These are phyloP conservation scores for Thelaira solivaga DNA, from an alignment of 2,888 invertebrate genomes.

Conservation along the genomic window DNA sequence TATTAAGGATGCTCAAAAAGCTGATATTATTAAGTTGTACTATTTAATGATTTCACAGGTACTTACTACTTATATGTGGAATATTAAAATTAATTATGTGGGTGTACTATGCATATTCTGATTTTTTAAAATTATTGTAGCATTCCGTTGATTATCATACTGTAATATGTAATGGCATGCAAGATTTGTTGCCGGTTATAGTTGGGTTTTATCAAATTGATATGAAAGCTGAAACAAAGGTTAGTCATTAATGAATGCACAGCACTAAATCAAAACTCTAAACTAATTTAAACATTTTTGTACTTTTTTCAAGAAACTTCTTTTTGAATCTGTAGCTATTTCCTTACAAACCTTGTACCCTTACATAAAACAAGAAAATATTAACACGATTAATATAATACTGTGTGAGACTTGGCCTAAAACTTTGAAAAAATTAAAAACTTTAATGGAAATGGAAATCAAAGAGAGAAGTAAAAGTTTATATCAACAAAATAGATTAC, in stretches of 20 bases:
- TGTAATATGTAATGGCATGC: constrained; percentile 67
- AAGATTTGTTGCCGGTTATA: constrained; percentile 69
- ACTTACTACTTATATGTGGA: no score
- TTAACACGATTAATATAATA: constrained; percentile 66
- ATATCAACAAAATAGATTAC: constrained; percentile 63
- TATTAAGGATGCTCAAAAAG: constrained; percentile 64
- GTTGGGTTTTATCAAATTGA: constrained; percentile 69
- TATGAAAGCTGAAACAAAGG: constrained; percentile 69
- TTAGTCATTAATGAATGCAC: constrained; percentile 23
- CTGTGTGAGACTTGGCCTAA: constrained; percentile 67
- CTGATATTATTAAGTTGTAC: constrained; percentile 70
- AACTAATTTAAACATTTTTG: neutral
- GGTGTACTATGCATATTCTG: neutral
- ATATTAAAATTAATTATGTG: neutral
- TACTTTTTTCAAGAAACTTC: constrained; percentile 63
- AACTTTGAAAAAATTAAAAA: constrained; percentile 68
- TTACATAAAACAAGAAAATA: constrained; percentile 66
- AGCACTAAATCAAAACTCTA: neutral
- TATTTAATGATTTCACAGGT: constrained; percentile 69
- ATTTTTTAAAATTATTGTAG: constrained; percentile 57
- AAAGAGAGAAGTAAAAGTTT: constrained; percentile 65
- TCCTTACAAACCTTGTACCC: constrained; percentile 71
- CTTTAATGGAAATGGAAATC: constrained; percentile 71
- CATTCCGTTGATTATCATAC: constrained; percentile 71
- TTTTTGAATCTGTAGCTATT: constrained; percentile 67